A percentile compares a stretch with the other conserved stretches of the same genome.
Conservation (phyloP, 2,113 vertebrate species). For the Albula glossodonta region DNA sequence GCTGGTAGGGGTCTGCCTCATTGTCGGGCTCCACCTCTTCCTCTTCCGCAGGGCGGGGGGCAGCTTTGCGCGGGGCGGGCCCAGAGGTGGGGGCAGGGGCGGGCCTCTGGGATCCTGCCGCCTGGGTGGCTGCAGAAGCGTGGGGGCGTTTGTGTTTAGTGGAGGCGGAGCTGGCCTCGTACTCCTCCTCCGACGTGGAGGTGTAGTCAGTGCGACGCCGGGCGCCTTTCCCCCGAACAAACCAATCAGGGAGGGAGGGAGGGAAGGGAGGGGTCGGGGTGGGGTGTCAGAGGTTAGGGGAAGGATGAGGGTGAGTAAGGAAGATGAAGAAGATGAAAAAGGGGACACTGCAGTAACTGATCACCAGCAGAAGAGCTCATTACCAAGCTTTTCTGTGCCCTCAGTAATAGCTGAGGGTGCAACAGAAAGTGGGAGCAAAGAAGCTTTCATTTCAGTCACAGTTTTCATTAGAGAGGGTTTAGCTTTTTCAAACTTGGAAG, state of each 20-base stretch:
- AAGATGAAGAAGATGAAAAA: conserved; percentile 38
- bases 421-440: background rate
- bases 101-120: conserved; percentile 60
- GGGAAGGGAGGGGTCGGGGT: conserved; percentile 41
- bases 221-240: conserved; percentile 73
- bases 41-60: conserved; percentile 68
- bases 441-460: background rate
- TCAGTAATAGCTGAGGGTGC: background rate
- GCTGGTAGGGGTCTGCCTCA: conserved; percentile 72
- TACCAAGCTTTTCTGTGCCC: background rate
- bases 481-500: background rate
- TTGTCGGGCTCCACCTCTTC: conserved; percentile 79
- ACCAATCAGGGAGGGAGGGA: background rate
- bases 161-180: conserved; percentile 86
- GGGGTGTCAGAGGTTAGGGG: conserved; percentile 42
- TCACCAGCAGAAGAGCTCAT: conserved; percentile 37
- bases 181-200: conserved; percentile 97
- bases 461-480: background rate
- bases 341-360: conserved; percentile 23
- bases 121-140: conserved; percentile 87
- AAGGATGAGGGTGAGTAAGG: conserved; percentile 25
- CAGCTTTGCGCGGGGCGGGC: conserved; percentile 57
- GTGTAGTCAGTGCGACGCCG: conserved; percentile 90
- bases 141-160: conserved; percentile 92
- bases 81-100: background rate